Conservation (phyloP, 2,888 invertebrate genomes). For the Syritta pipiens region DNA sequence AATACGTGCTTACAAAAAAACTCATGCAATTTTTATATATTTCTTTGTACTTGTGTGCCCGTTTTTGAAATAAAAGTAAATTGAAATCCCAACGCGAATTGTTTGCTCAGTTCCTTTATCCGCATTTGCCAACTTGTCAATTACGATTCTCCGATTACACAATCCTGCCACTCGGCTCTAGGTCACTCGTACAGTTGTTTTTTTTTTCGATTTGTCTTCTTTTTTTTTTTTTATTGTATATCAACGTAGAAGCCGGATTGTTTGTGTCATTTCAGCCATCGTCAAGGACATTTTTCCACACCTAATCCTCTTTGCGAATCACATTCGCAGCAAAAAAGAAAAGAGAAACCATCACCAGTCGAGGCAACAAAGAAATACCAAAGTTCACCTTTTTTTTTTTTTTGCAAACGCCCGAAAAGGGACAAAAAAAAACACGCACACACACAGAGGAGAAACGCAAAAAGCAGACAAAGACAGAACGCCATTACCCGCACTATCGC, state of each 20-base stretch:
- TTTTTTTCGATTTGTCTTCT: no score
- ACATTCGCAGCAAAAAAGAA: no score
- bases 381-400: conserved; percentile 19
- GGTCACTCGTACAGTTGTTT: background rate
- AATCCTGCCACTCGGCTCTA: background rate
- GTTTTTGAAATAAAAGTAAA: no score
- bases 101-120: no score
- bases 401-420: background rate
- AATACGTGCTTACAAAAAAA: no score
- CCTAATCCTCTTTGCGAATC: background rate
- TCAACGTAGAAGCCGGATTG: conserved; percentile 6
- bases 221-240: no score
- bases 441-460: no score
- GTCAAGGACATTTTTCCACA: conserved; percentile 16
- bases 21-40: no score
- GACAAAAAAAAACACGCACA: background rate
- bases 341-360: background rate
- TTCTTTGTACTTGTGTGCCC: no score
- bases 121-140: background rate
- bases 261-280: background rate
- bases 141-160: background rate
- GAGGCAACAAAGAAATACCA: conserved; percentile 25
- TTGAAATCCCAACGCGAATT: no score
- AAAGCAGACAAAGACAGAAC: conserved; percentile 4
- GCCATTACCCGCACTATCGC: conserved; percentile 10